Conservation (phyloP, 2,888 invertebrate species). For the Rhynchonema sp. region DNA sequence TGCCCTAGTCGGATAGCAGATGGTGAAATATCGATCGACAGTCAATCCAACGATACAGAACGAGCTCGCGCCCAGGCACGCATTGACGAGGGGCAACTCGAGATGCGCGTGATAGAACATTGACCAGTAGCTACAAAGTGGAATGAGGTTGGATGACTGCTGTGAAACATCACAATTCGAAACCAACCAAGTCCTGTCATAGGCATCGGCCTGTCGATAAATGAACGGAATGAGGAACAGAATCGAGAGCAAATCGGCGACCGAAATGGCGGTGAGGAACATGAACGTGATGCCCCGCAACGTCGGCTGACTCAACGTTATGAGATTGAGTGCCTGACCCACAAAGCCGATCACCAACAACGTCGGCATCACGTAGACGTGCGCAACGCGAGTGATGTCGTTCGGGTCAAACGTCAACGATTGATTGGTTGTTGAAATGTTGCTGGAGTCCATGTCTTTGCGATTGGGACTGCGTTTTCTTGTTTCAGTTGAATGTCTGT, state of each 20-base stretch:
- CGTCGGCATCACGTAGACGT: background rate
- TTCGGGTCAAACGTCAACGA: background rate
- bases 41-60: slow-evolving; percentile 33
- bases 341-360: background rate
- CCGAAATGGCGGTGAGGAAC: background rate
- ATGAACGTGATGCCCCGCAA: background rate
- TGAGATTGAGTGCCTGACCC: background rate
- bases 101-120: slow-evolving; percentile 34
- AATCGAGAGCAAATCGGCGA: background rate
- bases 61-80: slow-evolving; percentile 30
- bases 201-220: background rate
- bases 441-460: no score
- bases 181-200: background rate
- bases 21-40: slow-evolving; percentile 31
- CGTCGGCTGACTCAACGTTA: background rate
- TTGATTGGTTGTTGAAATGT: no score
- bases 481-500: no score
- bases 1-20: slow-evolving; percentile 21
- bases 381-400: background rate
- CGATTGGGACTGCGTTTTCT: no score
- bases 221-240: background rate
- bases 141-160: background rate
- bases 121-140: slow-evolving; percentile 29
- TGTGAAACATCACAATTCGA: background rate
- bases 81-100: slow-evolving; percentile 29